Evolutionary conservation across 2,113 vertebrate species (phyloP).

Genomic region (Ciconia stormi): DNA sequence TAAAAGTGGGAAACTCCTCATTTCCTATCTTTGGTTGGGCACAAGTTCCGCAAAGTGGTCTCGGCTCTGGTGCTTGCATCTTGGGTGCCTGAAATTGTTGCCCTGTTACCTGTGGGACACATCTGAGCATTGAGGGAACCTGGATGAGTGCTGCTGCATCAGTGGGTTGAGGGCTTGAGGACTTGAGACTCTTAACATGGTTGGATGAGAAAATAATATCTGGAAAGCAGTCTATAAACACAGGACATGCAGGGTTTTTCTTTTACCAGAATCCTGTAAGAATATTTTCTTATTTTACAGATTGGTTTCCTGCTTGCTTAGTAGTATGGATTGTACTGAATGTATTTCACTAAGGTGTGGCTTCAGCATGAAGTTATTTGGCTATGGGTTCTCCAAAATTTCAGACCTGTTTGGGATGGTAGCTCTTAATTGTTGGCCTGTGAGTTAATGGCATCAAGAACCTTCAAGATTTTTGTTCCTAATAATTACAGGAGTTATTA

Average conservation of each 20-base stretch:
- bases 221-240: background rate
- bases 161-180: background rate
- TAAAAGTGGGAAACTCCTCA: background rate
- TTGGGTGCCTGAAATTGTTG: background rate
- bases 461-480: background rate
- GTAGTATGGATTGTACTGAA: background rate
- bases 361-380: background rate
- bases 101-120: background rate
- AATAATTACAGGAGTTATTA: background rate
- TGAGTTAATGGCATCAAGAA: conserved; percentile 2
- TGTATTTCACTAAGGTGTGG: background rate
- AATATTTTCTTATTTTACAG: background rate
- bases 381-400: background rate
- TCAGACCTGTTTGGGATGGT: background rate
- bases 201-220: background rate
- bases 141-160: background rate
- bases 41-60: background rate
- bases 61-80: background rate
- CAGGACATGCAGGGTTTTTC: background rate
- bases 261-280: background rate
- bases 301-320: background rate
- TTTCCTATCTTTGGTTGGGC: background rate
- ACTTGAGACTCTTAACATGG: background rate
- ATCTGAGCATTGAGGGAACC: background rate
- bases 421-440: background rate